These are phyloP conservation scores for Hermetia illucens DNA, from an alignment of 1,140 invertebrate species.

Conservation along the genomic window DNA sequence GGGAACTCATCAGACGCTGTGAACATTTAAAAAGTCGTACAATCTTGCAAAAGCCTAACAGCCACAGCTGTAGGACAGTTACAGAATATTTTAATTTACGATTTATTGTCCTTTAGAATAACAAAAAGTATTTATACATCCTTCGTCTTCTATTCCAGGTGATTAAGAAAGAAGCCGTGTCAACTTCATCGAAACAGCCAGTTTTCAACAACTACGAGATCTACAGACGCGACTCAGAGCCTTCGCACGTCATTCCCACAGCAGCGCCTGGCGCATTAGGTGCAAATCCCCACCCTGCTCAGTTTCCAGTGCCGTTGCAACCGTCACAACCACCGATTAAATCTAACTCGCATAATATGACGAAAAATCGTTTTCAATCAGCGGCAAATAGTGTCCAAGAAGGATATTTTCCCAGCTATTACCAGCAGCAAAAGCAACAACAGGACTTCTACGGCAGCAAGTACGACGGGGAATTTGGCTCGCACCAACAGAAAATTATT, in stretches of 20 bases:
- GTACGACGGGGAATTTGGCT: slow-evolving; percentile 26
- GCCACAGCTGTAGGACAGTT: too few species aligned
- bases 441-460: slow-evolving; percentile 27
- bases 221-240: slow-evolving; percentile 22
- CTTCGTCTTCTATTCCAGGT: slow-evolving; percentile 9
- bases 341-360: slow-evolving; percentile 1
- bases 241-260: neutral
- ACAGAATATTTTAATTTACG: too few species aligned
- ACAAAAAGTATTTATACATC: neutral
- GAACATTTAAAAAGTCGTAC: too few species aligned
- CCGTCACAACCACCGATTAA: neutral
- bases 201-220: slow-evolving; percentile 19
- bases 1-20: too few species aligned
- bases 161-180: slow-evolving; percentile 27
- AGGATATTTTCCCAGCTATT: slow-evolving; percentile 21
- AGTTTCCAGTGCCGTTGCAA: neutral
- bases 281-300: neutral
- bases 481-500: slow-evolving; percentile 5
- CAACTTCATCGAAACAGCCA: slow-evolving; percentile 25
- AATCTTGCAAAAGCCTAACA: too few species aligned
- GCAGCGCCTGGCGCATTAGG: neutral
- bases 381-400: slow-evolving; percentile 9
- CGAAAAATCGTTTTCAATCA: slow-evolving; percentile 10
- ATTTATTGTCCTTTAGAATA: too few species aligned
- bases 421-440: slow-evolving; percentile 17